phyloP scores from a whole-genome alignment of 2,113 vertebrate genomes.

The Xiphophorus hellerii region DNA sequence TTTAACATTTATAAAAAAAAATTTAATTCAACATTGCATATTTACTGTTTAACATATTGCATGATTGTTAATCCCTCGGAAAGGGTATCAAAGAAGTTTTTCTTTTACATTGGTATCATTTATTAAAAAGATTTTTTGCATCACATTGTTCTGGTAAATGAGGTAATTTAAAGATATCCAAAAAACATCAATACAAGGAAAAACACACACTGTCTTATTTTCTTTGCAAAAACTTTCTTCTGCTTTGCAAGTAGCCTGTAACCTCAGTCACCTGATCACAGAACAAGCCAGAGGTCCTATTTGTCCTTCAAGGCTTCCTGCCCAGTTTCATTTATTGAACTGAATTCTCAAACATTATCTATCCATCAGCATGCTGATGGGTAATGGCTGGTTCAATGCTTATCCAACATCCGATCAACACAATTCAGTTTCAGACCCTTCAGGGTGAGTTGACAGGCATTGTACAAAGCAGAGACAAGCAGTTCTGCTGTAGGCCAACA shows the following conservation, averaged over 20 bases:
- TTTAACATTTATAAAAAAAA: conserved; percentile 14
- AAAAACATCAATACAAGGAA: neutral
- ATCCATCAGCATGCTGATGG: too few species aligned
- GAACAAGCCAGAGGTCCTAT: too few species aligned
- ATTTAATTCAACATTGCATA: conserved; percentile 70
- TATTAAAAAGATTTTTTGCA: conserved; percentile 60
- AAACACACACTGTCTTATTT: neutral
- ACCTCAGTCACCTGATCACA: neutral
- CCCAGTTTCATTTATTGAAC: too few species aligned
- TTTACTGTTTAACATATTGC: conserved; percentile 67
- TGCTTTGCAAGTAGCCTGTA: too few species aligned
- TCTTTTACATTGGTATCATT: conserved; percentile 32
- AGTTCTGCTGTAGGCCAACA: neutral
- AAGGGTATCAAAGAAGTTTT: conserved; percentile 32
- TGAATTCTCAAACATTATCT: too few species aligned
- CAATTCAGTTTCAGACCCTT: neutral
- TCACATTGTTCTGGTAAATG: conserved; percentile 57
- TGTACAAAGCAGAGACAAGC: neutral
- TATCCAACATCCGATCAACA: too few species aligned
- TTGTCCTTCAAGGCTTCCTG: too few species aligned
- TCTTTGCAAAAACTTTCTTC: neutral
- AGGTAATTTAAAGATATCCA: conserved; percentile 42
- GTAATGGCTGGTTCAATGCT: too few species aligned
- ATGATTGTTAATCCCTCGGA: conserved; percentile 33
- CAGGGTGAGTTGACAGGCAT: neutral